Percentiles rank a stretch among this genome's conserved stretches.
Conservation (phyloP, 2,113 vertebrate genomes). For the Kryptolebias marmoratus region DNA sequence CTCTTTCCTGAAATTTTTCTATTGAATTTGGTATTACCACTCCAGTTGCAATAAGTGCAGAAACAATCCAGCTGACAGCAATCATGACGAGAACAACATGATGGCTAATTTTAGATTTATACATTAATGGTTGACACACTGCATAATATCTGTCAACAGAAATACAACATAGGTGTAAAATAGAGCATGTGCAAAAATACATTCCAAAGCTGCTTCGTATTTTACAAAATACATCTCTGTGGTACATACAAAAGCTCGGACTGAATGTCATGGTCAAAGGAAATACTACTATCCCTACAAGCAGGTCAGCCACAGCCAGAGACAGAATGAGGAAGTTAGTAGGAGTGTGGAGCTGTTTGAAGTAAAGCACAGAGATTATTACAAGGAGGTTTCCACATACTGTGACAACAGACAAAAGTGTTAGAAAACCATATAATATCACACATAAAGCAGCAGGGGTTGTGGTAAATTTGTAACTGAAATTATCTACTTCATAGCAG, state of each 20-base stretch:
- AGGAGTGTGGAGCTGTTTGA: slow-evolving; percentile 29
- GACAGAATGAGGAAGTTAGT: slow-evolving; percentile 34
- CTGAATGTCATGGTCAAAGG: neutral
- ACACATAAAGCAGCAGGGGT: slow-evolving; percentile 4
- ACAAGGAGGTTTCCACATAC: slow-evolving; percentile 48
- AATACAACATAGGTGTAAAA: slow-evolving; percentile 57
- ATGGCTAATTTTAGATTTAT: slow-evolving; percentile 79
- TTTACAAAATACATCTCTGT: slow-evolving; percentile 42
- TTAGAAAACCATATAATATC: slow-evolving; percentile 15
- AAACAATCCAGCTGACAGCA: slow-evolving; percentile 78
- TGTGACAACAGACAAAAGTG: neutral
- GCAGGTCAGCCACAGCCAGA: slow-evolving; percentile 35
- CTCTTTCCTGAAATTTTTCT: neutral
- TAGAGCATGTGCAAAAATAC: slow-evolving; percentile 40
- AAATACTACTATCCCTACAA: slow-evolving; percentile 18
- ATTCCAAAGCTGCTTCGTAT: slow-evolving; percentile 43
- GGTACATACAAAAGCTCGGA: slow-evolving; percentile 35
- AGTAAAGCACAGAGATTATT: slow-evolving; percentile 34
- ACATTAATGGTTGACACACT: slow-evolving; percentile 74
- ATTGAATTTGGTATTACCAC: neutral
- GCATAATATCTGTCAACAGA: slow-evolving; percentile 66
- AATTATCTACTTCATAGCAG: slow-evolving; percentile 10
- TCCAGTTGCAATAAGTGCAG: slow-evolving; percentile 81
- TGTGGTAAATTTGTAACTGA: neutral
- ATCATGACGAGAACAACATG: slow-evolving; percentile 78